Evolutionary conservation across 2,113 vertebrate genomes (phyloP).

Genomic region (Rostratula benghalensis): DNA sequence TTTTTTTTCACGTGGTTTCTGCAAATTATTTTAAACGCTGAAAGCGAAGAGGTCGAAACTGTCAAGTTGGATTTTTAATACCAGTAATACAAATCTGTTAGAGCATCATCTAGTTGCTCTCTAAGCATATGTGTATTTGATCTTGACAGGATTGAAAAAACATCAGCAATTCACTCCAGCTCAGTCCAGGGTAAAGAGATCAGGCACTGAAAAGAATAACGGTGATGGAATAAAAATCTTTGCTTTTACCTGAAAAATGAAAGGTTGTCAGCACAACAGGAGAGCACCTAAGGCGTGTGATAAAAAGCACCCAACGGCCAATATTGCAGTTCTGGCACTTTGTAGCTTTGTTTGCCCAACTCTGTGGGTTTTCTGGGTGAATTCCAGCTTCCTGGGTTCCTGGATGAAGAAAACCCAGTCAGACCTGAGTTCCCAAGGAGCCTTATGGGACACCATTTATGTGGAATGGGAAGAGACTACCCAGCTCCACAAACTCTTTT

Average conservation of each 20-base stretch:
- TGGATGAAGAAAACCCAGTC: background rate
- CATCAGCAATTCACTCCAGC: constrained; percentile 38
- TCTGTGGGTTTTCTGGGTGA: background rate
- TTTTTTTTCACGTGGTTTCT: background rate
- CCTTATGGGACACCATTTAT: background rate
- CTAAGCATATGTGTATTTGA: constrained; percentile 18
- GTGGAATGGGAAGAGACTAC: background rate
- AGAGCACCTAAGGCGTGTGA: background rate
- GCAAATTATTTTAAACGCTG: background rate
- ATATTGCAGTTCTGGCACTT: background rate
- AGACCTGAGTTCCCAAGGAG: background rate
- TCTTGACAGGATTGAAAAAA: constrained; percentile 32
- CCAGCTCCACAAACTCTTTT: background rate
- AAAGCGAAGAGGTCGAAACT: background rate
- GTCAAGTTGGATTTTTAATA: background rate
- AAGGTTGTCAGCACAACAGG: background rate
- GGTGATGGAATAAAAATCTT: background rate
- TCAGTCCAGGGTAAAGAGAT: constrained; percentile 55
- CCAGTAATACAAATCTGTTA: background rate
- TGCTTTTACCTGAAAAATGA: background rate
- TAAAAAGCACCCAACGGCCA: background rate
- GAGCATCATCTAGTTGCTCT: constrained; percentile 16
- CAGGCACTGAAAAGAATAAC: constrained; percentile 40
- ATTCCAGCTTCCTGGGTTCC: background rate
- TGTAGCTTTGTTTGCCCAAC: background rate